These are phyloP conservation scores for Panzeria rudis DNA, from an alignment of 2,888 invertebrate species.

Conservation along the genomic window DNA sequence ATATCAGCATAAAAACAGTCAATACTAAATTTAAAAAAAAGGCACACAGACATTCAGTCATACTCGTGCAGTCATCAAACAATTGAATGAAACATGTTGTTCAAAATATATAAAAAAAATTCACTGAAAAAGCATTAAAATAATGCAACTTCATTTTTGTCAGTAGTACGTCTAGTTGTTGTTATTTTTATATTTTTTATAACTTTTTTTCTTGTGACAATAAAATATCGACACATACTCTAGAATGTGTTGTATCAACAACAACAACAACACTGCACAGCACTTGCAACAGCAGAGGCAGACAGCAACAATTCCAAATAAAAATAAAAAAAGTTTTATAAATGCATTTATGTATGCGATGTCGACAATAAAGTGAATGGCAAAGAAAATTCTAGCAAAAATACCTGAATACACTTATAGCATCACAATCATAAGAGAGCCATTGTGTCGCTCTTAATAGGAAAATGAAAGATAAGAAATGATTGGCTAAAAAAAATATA, in stretches of 20 bases:
- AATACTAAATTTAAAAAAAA: constrained; percentile 8
- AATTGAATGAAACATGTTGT: constrained; percentile 29
- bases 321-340: constrained; percentile 42
- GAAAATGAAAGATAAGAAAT: neutral
- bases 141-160: constrained; percentile 66
- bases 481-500: neutral
- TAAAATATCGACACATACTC: constrained; percentile 67
- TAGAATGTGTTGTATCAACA: constrained; percentile 60
- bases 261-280: neutral
- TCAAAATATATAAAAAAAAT: constrained; percentile 35
- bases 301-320: constrained; percentile 38
- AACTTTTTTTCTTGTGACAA: constrained; percentile 15
- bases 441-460: neutral
- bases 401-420: constrained; percentile 4
- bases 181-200: constrained; percentile 10
- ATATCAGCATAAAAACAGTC: constrained; percentile 65
- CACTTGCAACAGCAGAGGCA: constrained; percentile 19
- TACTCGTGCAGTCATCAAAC: constrained; percentile 33
- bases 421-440: neutral
- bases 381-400: constrained; percentile 19
- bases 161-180: constrained; percentile 14
- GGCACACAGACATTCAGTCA: neutral
- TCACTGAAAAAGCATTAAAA: constrained; percentile 65
- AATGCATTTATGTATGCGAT: constrained; percentile 37
- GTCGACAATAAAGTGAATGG: neutral